phyloP scores from a whole-genome alignment of 2,113 vertebrate genomes.

The Otocyon megalotis region DNA sequence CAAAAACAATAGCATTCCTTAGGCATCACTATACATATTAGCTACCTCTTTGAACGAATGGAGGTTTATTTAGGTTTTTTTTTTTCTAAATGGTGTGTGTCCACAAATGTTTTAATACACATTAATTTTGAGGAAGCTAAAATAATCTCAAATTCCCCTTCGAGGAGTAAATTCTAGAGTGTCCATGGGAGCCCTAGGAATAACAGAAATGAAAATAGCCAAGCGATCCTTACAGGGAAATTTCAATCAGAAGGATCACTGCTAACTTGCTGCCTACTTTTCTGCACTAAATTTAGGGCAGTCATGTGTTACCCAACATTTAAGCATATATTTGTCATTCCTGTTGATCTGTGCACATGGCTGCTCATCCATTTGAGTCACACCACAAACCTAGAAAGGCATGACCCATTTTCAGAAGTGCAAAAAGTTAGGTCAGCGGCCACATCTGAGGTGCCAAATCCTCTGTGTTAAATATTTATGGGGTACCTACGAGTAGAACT shows the following conservation, averaged over 20 bases:
- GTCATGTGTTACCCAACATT: background rate
- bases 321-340: slow-evolving; percentile 50
- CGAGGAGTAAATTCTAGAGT: background rate
- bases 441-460: slow-evolving; percentile 70
- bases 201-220: background rate
- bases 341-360: slow-evolving; percentile 42
- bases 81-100: background rate
- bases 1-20: slow-evolving; percentile 23
- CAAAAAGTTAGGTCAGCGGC: slow-evolving; percentile 79
- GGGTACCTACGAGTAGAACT: slow-evolving; percentile 70
- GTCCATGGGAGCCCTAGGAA: background rate
- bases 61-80: background rate
- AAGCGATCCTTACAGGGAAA: background rate
- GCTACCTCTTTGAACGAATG: background rate
- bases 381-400: slow-evolving; percentile 72
- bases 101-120: background rate
- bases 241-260: background rate
- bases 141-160: background rate
- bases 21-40: background rate
- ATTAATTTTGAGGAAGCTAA: slow-evolving; percentile 33
- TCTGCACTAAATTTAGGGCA: slow-evolving; percentile 62
- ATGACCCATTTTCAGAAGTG: slow-evolving; percentile 79
- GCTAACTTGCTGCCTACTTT: background rate
- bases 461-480: slow-evolving; percentile 79
- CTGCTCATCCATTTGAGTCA: slow-evolving; percentile 79